A percentile compares a stretch with the other conserved stretches of the same genome.
These are phyloP conservation scores for Phania funesta DNA, from an alignment of 2,888 invertebrate species.

Conservation along the genomic window DNA sequence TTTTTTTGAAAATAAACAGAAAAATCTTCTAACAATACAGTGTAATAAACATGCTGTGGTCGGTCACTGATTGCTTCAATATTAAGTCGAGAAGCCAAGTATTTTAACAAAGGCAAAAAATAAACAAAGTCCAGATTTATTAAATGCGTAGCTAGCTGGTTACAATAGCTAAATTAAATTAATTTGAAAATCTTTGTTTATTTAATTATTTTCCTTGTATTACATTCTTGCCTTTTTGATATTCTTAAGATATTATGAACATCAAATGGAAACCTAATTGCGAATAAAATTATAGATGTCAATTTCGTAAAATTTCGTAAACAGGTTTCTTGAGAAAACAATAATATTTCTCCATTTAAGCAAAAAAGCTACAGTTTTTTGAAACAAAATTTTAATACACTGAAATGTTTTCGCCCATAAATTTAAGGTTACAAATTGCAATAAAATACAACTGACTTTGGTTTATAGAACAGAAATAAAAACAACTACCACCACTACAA, in stretches of 20 bases:
- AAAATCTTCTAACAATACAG: conserved; percentile 21
- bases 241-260: too few species aligned
- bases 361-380: too few species aligned
- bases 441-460: conserved; percentile 38
- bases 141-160: too few species aligned
- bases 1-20: conserved; percentile 7
- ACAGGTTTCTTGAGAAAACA: too few species aligned
- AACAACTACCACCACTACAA: background rate
- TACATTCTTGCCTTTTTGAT: too few species aligned
- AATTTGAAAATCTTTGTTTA: too few species aligned
- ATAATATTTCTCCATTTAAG: too few species aligned
- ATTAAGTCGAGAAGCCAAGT: background rate
- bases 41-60: conserved; percentile 59
- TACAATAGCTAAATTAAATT: too few species aligned
- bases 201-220: too few species aligned
- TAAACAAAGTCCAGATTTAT: background rate
- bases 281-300: too few species aligned
- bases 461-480: background rate
- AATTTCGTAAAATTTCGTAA: too few species aligned
- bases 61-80: background rate
- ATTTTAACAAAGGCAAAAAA: background rate
- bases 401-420: background rate
- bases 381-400: background rate
- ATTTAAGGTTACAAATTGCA: conserved; percentile 19
- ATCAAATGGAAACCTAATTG: too few species aligned